phyloP scores from a whole-genome alignment of 2,113 vertebrate species.

The Ammospiza nelsoni region DNA sequence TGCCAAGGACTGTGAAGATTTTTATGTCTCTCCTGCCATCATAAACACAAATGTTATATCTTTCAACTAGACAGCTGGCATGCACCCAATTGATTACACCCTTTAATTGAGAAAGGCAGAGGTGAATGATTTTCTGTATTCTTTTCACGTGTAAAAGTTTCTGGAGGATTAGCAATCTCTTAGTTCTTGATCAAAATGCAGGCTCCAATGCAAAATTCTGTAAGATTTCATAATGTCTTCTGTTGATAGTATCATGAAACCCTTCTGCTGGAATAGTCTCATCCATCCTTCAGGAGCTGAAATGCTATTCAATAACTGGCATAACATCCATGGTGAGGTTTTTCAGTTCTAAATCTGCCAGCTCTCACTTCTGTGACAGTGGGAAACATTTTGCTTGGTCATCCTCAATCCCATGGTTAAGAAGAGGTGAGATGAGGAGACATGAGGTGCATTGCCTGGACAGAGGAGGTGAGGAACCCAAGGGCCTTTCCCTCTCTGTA shows the following conservation, averaged over 20 bases:
- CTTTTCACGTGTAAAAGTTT: background rate
- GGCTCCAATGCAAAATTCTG: background rate
- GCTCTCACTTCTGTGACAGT: background rate
- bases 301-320: background rate
- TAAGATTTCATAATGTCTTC: background rate
- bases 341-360: background rate
- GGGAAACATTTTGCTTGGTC: background rate
- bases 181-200: background rate
- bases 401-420: background rate
- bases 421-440: background rate
- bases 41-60: constrained; percentile 30
- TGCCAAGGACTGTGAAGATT: constrained; percentile 30
- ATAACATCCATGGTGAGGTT: background rate
- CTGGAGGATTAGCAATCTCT: background rate
- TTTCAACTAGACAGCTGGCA: constrained; percentile 1
- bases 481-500: background rate
- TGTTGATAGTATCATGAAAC: background rate
- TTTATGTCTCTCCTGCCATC: constrained; percentile 28
- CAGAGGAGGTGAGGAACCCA: rapidly evolving
- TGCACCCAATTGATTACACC: background rate
- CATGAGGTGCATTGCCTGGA: background rate
- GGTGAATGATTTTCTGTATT: constrained; percentile 45
- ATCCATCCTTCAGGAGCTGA: background rate
- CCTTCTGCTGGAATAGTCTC: background rate
- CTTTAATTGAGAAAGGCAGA: background rate